Evolutionary conservation across 1,140 invertebrate species (phyloP), one percentile per base, ranked within the genome.

Genomic region (Idris sp.): DNA sequence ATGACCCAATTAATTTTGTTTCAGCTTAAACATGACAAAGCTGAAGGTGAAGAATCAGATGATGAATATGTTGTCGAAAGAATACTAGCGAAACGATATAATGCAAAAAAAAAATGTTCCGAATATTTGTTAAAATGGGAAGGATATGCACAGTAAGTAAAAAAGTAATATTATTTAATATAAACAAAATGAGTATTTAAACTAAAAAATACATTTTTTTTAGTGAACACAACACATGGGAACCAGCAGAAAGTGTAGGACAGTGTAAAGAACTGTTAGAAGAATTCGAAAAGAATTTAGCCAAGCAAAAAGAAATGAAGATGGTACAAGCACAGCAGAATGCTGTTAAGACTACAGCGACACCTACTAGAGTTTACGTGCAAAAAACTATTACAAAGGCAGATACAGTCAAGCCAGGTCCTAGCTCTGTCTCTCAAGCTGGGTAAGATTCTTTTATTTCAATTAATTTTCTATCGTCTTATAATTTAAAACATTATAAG

Each of bases 81-180:
- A 86, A 94, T 95, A 64, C 88, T 95, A 22, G 93, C 93, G 6
- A 94, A 94, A 82, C 88, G 94, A 9, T 94, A 92, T 79, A 95
- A 95, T 87, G 91, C 92, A 3, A 90, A 92, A 33, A 92, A 91
- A 51, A 92, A 91, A 80, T 91, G 91, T 51, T 92, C 92, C 71
- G 94, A 95, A 85, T 95, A 94, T 85, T 85, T 94, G 74, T 88
- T 95, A 8, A 95, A 95, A 84, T 95, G 94, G 94, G 93, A 94
- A 82, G 91, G 92, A 58, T 93, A 91, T 78, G 87, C 90, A 15
- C 90, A 92, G 91, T 93, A 73, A 89, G 91, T 91, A 30, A 9
- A n/a, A n/a, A n/a, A n/a, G n/a, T n/a, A n/a, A n/a, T n/a, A n/a
- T n/a, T n/a, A n/a, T n/a, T n/a, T n/a, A n/a, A n/a, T n/a, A n/a